phyloP scores from a whole-genome alignment of 2,113 vertebrate genomes.

The Ciconia boyciana region DNA sequence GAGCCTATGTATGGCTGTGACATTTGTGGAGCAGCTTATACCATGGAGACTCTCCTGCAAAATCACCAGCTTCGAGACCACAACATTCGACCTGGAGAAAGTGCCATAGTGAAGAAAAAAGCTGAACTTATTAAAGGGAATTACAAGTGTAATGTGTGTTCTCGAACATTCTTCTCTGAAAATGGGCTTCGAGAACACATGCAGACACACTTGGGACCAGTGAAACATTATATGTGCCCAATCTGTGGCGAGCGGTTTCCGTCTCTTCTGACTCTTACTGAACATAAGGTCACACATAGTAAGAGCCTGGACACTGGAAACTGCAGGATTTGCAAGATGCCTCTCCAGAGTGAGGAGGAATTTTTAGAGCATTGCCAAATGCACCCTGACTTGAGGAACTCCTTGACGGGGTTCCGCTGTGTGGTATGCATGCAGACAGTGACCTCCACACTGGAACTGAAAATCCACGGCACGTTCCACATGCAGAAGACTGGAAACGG shows the following conservation, averaged over 20 bases:
- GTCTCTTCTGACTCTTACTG: conserved; percentile 95
- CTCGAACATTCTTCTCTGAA: conserved; percentile 98
- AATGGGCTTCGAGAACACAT: conserved; percentile 94
- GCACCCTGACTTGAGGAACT: conserved; percentile 98
- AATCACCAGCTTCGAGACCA: conserved; percentile 98
- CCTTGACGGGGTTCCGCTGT: conserved; percentile 96
- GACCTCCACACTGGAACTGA: conserved; percentile 97
- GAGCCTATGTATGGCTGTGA: conserved; percentile 97
- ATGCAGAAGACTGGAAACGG: conserved; percentile 96
- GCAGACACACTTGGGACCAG: conserved; percentile 97
- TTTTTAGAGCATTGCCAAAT: conserved; percentile 99
- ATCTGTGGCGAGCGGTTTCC: conserved; percentile 98
- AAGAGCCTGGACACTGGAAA: conserved; percentile 98
- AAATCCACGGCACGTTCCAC: conserved; percentile 99
- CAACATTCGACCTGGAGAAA: conserved; percentile 96
- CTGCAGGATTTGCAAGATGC: conserved; percentile 99
- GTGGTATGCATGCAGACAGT: conserved; percentile 99
- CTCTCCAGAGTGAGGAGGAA: conserved; percentile 95
- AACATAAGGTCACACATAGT: conserved; percentile 99
- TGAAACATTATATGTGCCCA: conserved; percentile 99
- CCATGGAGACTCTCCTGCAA: conserved; percentile 95
- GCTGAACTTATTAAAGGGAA: conserved; percentile 98
- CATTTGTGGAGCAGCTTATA: conserved; percentile 97
- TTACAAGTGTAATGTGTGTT: conserved; percentile 98
- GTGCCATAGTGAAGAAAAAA: conserved; percentile 93